These are phyloP conservation scores for Aurelia aurita DNA, from an alignment of 30 jellyfish, hydroid and myxozoan genomes.

Conservation along the genomic window DNA sequence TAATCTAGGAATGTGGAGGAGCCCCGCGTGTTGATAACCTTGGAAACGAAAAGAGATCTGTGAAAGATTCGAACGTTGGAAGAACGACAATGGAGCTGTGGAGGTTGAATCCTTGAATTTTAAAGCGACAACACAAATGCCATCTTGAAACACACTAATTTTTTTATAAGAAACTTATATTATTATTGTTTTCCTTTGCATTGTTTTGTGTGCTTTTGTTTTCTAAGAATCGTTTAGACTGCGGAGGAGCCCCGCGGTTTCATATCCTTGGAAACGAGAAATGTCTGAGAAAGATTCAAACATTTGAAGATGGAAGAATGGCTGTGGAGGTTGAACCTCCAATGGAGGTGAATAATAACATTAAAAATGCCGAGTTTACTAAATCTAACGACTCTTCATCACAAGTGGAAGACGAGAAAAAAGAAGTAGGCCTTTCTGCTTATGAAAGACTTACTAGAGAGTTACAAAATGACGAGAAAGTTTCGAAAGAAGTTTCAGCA, in stretches of 20 bases:
- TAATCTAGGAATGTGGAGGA: too few species aligned
- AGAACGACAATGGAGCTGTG: too few species aligned
- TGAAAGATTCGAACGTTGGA: too few species aligned
- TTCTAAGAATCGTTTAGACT: neutral
- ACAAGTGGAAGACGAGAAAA: constrained; percentile 18
- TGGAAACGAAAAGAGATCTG: too few species aligned
- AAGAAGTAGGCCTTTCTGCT: constrained; percentile 51
- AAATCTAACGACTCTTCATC: constrained; percentile 17
- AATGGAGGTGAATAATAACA: constrained; percentile 70
- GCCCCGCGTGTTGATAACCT: too few species aligned
- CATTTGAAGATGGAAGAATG: constrained; percentile 36
- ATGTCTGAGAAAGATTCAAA: constrained; percentile 5
- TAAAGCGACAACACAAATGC: too few species aligned
- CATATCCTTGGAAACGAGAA: constrained; percentile 41
- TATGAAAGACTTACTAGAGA: constrained; percentile 76
- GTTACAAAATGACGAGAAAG: constrained; percentile 79
- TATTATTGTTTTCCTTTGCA: too few species aligned
- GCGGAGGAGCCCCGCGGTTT: constrained; percentile 48
- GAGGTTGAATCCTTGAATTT: too few species aligned
- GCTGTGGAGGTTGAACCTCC: constrained; percentile 84
- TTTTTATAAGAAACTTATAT: too few species aligned
- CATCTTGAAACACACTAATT: too few species aligned
- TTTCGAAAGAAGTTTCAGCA: constrained; percentile 82
- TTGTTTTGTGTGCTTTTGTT: too few species aligned
- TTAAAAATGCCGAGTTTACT: constrained; percentile 13